These are phyloP conservation scores for Sitobion miscanthi DNA, from an alignment of 1,140 invertebrate genomes.

Conservation along the genomic window DNA sequence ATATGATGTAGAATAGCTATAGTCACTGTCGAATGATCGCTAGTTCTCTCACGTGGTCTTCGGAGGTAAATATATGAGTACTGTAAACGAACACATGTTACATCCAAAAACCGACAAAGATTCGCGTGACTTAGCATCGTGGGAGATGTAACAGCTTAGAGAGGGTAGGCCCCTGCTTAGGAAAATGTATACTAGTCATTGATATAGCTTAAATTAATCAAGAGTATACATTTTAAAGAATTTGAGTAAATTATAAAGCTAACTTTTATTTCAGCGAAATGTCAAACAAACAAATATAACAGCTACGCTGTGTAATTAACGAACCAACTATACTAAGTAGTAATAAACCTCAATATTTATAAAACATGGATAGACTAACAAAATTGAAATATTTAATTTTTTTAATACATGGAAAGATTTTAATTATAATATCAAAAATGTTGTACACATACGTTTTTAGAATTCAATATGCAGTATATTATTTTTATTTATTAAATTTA, in stretches of 20 bases:
- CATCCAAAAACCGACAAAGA: slow-evolving; percentile 47
- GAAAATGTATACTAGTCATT: not conserved
- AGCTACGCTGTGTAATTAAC: not conserved
- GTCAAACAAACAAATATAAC: not conserved
- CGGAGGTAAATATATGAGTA: slow-evolving; percentile 32
- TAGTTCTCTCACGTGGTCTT: slow-evolving; percentile 32
- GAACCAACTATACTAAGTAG: not conserved
- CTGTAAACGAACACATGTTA: slow-evolving; percentile 45
- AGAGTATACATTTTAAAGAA: not conserved
- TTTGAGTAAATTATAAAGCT: not conserved
- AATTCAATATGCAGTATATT: not conserved
- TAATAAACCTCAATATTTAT: not conserved
- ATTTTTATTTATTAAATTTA: not conserved
- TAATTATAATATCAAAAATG: not conserved
- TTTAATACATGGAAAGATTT: not conserved
- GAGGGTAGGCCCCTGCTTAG: not conserved
- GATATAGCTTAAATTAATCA: not conserved
- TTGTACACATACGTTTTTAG: not conserved
- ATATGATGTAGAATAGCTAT: not conserved
- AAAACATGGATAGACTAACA: not conserved
- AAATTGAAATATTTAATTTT: not conserved
- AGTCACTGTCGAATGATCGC: slow-evolving; percentile 30
- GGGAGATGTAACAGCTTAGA: slow-evolving; percentile 29
- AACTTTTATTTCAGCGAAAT: not conserved
- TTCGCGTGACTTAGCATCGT: slow-evolving; percentile 54